phyloP scores from a whole-genome alignment of 2,888 invertebrate genomes.

The Yponomeuta malinellus region DNA sequence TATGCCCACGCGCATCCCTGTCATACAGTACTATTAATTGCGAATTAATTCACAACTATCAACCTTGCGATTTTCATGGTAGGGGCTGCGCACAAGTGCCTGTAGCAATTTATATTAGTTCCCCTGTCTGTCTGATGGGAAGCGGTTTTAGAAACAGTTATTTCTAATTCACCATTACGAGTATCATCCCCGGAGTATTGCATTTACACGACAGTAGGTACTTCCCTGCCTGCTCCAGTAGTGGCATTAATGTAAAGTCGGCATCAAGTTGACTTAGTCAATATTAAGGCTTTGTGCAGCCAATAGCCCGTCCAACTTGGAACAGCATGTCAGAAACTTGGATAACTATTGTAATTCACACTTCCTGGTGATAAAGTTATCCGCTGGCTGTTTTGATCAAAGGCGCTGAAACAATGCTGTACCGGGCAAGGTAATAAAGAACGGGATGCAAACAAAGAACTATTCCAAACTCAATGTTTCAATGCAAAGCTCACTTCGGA shows the following conservation, averaged over 20 bases:
- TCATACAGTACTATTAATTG: neutral
- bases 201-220: no score
- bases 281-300: neutral
- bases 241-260: neutral
- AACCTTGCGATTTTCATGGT: neutral
- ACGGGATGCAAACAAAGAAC: slow-evolving; percentile 1
- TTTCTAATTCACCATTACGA: no score
- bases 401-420: neutral
- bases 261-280: neutral
- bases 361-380: neutral
- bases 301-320: neutral
- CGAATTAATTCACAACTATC: neutral
- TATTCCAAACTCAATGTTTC: slow-evolving; percentile 3
- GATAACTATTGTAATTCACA: neutral
- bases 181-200: no score
- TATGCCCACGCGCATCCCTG: no score
- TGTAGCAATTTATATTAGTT: neutral
- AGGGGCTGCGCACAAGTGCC: neutral
- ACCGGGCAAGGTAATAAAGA: neutral
- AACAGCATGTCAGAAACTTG: neutral
- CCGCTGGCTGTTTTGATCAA: slow-evolving; percentile 1
- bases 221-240: no score
- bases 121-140: neutral
- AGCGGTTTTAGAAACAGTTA: no score
- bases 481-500: slow-evolving; percentile 4